phyloP scores from a whole-genome alignment of 2,888 invertebrate genomes.

The Conops quadrifasciatus region DNA sequence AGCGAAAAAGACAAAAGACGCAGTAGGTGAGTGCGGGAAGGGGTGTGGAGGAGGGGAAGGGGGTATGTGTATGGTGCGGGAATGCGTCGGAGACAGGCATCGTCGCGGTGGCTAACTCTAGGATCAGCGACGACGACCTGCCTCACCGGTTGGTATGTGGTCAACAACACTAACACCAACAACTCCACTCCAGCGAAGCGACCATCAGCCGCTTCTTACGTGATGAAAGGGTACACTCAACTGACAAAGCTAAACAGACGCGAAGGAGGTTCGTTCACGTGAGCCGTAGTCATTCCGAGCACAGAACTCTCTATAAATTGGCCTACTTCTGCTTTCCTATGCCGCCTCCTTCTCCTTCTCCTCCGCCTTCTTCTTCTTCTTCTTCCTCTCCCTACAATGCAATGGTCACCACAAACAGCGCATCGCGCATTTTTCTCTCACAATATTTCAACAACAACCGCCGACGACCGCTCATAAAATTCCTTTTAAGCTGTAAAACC shows the following conservation, averaged over 20 bases:
- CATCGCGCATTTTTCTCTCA: slow-evolving; percentile 53
- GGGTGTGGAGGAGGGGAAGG: background rate
- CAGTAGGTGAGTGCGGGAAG: background rate
- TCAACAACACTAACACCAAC: no score
- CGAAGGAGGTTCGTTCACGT: no score
- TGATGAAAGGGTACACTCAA: no score
- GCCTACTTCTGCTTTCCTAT: background rate
- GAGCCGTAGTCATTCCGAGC: no score
- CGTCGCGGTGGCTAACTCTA: background rate
- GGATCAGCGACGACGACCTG: background rate
- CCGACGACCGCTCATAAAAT: slow-evolving; percentile 60
- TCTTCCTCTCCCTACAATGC: background rate
- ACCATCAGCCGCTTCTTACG: no score
- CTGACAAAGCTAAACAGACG: no score
- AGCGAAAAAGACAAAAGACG: background rate
- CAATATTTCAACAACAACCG: slow-evolving; percentile 57
- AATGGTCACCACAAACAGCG: background rate
- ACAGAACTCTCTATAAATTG: background rate
- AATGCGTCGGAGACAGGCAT: no score
- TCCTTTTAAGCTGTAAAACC: slow-evolving; percentile 64
- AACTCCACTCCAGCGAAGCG: no score
- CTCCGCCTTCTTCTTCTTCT: background rate
- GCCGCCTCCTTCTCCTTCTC: background rate
- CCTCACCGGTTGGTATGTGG: no score
- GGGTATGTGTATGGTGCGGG: no score